Conservation (phyloP, 2,888 invertebrate genomes). For the Scaptodrosophila latifasciaeformis region DNA sequence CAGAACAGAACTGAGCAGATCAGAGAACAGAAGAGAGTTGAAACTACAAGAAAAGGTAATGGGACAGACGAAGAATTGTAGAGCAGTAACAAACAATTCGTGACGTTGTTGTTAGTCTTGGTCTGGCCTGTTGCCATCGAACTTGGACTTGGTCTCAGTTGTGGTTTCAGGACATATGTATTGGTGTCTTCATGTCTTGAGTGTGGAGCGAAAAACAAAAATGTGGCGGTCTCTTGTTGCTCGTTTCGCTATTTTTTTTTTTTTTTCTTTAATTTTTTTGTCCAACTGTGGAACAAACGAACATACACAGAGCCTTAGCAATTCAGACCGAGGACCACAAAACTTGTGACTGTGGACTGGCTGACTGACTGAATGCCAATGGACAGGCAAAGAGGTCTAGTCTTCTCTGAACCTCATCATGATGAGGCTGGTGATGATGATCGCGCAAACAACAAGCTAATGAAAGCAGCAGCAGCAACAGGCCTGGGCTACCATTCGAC, state of each 20-base stretch:
- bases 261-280: constrained; percentile 14
- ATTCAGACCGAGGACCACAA: no score
- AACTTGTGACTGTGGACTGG: no score
- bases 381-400: constrained; percentile 36
- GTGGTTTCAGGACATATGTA: constrained; percentile 12
- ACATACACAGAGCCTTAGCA: constrained; percentile 16
- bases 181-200: no score
- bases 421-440: constrained; percentile 37
- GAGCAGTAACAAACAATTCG: constrained; percentile 62
- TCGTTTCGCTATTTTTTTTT: constrained; percentile 15
- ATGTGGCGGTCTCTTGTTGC: constrained; percentile 34
- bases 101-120: constrained; percentile 68
- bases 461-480: constrained; percentile 36
- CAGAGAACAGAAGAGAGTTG: constrained; percentile 12
- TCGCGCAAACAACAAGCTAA: constrained; percentile 40
- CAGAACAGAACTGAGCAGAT: constrained; percentile 10
- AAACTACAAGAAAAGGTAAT: constrained; percentile 16
- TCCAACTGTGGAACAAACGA: background rate
- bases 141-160: constrained; percentile 26
- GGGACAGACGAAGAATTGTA: constrained; percentile 19
- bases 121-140: constrained; percentile 21
- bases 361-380: constrained; percentile 43
- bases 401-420: no score
- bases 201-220: constrained; percentile 31
- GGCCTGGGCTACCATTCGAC: background rate